Conservation (phyloP, 2,888 invertebrate species). For the Exephanes ischioxanthus region DNA sequence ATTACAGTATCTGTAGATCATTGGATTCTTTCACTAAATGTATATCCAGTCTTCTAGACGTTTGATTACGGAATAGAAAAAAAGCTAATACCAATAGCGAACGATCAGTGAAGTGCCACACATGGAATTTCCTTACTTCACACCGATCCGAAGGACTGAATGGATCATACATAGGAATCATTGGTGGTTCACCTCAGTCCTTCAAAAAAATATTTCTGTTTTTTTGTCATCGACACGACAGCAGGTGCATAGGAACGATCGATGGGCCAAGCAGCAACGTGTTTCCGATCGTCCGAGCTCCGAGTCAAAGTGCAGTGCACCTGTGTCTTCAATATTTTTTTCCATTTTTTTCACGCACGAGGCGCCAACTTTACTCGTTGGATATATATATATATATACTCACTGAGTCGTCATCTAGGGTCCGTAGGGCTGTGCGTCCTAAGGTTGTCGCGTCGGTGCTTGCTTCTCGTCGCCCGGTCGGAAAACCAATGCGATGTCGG, state of each 20-base stretch:
- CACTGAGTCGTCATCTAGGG: constrained; percentile 3
- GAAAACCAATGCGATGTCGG: constrained; percentile 54
- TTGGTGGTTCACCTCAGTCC: constrained; percentile 8
- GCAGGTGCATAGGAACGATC: constrained; percentile 4
- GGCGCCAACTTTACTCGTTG: constrained; percentile 2
- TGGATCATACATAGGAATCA: background rate
- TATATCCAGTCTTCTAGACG: no score
- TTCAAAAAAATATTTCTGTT: background rate
- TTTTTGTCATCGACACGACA: background rate
- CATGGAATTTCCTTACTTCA: background rate
- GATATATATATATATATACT: constrained; percentile 26
- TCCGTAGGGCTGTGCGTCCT: background rate
- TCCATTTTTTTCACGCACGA: constrained; percentile 5
- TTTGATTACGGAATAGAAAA: no score
- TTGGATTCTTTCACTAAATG: no score
- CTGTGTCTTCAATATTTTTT: constrained; percentile 3
- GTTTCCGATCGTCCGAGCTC: constrained; percentile 13
- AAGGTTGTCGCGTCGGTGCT: background rate
- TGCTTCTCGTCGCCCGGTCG: constrained; percentile 54
- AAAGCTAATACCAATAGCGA: constrained; percentile 1
- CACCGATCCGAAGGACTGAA: background rate
- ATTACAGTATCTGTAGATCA: no score
- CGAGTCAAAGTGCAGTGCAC: background rate
- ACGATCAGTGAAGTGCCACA: constrained; percentile 5
- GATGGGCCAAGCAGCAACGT: constrained; percentile 12